These are phyloP conservation scores for Pampusana beccarii DNA, from an alignment of 2,113 vertebrate genomes.

Conservation along the genomic window DNA sequence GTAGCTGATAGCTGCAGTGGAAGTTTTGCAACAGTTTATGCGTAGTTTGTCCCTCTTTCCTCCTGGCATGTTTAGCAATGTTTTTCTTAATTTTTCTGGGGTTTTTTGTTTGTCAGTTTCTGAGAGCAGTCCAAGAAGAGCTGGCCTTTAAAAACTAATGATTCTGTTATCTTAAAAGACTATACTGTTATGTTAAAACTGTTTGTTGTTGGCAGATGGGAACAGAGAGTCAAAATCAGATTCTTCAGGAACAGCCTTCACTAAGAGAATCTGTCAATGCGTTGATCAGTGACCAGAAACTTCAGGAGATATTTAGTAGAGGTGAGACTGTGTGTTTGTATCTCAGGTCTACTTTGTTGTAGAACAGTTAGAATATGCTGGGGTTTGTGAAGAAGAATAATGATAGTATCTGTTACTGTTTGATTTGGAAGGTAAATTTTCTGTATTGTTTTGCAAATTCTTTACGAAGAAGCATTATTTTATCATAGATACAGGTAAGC, in stretches of 20 bases:
- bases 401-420: background rate
- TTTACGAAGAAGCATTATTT: background rate
- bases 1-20: background rate
- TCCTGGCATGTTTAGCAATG: background rate
- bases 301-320: conserved; percentile 96
- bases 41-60: background rate
- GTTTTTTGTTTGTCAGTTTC: background rate
- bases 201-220: conserved; percentile 79
- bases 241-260: conserved; percentile 86
- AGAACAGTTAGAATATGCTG: background rate
- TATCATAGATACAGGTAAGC: background rate
- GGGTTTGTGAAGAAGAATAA: background rate
- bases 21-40: background rate
- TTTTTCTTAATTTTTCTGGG: background rate
- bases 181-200: background rate
- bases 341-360: conserved; percentile 11
- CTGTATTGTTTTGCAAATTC: background rate
- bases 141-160: background rate
- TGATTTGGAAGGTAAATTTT: background rate
- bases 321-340: conserved; percentile 76
- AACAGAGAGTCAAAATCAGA: conserved; percentile 85
- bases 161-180: background rate
- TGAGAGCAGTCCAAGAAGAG: background rate
- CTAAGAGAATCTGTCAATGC: conserved; percentile 88
- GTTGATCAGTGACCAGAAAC: conserved; percentile 90